Percentiles rank a stretch among this genome's conserved stretches.
These are phyloP conservation scores for Heliconius hortense DNA, from an alignment of 2,888 invertebrate species.

Conservation along the genomic window DNA sequence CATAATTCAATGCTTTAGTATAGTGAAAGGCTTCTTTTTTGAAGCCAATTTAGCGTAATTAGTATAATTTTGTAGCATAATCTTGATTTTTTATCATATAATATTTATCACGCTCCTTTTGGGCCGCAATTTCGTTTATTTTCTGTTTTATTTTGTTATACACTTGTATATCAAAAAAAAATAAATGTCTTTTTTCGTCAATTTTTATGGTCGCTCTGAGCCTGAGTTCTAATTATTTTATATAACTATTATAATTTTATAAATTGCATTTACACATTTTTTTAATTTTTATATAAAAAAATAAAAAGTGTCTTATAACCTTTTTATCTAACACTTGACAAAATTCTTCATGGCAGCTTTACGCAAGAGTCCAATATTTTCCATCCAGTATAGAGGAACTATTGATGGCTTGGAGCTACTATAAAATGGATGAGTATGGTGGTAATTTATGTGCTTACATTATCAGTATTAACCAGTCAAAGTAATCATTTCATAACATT, in stretches of 20 bases:
- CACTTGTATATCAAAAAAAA: not conserved
- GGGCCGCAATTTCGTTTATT: not conserved
- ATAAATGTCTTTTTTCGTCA: not conserved
- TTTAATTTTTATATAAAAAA: not conserved
- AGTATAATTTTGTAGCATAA: slow-evolving; percentile 11
- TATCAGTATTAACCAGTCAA: not conserved
- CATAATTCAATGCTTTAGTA: slow-evolving; percentile 1
- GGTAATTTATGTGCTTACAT: not conserved
- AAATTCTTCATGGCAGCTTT: not conserved
- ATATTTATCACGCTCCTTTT: not conserved
- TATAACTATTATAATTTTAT: not conserved
- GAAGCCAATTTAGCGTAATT: slow-evolving; percentile 4
- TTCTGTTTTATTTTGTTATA: not conserved
- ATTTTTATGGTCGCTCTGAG: not conserved
- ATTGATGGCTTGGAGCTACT: not conserved
- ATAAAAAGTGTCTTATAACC: not conserved
- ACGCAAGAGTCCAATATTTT: not conserved
- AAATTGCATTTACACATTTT: not conserved
- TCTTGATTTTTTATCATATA: not conserved
- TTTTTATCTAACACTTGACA: not conserved
- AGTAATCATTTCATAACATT: not conserved
- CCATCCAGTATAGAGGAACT: not conserved
- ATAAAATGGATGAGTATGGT: not conserved
- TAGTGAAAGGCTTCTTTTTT: slow-evolving; percentile 7
- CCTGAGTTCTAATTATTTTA: not conserved